A percentile compares a stretch with the other conserved stretches of the same genome.
phyloP scores from a whole-genome alignment of 2,113 vertebrate species.

The Callorhinus ursinus region DNA sequence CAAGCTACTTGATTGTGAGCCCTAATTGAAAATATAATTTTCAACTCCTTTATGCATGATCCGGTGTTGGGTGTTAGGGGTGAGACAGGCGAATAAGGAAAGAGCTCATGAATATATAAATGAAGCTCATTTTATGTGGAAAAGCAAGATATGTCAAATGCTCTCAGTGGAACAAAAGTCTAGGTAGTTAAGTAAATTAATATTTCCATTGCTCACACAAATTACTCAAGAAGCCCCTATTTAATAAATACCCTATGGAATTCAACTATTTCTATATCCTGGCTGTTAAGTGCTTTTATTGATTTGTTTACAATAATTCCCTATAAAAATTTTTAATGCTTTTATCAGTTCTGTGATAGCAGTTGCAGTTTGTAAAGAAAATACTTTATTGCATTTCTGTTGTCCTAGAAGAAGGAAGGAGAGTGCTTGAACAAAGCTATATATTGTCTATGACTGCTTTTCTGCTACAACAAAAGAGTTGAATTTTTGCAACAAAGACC shows the following conservation, averaged over 20 bases:
- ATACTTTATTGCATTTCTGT: neutral
- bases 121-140: conserved; percentile 38
- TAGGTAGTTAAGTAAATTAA: conserved; percentile 3
- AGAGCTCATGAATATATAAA: neutral
- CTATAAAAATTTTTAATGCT: neutral
- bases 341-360: conserved; percentile 20
- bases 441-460: neutral
- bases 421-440: neutral
- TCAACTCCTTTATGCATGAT: neutral
- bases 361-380: conserved; percentile 11
- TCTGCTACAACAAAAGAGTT: neutral
- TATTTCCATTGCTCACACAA: conserved; percentile 23
- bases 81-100: neutral
- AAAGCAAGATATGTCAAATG: conserved; percentile 24
- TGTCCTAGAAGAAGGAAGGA: neutral
- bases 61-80: neutral
- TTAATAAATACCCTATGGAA: conserved; percentile 29
- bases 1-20: neutral
- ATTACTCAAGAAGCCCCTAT: conserved; percentile 2
- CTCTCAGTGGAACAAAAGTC: neutral
- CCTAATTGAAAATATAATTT: conserved; percentile 1
- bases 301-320: conserved; percentile 46
- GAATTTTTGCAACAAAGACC: conserved; percentile 1
- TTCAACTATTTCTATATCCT: neutral
- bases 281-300: conserved; percentile 49